Base-by-base conservation (phyloP, 1,140 invertebrate species). In the Drosophila varians region DNA sequence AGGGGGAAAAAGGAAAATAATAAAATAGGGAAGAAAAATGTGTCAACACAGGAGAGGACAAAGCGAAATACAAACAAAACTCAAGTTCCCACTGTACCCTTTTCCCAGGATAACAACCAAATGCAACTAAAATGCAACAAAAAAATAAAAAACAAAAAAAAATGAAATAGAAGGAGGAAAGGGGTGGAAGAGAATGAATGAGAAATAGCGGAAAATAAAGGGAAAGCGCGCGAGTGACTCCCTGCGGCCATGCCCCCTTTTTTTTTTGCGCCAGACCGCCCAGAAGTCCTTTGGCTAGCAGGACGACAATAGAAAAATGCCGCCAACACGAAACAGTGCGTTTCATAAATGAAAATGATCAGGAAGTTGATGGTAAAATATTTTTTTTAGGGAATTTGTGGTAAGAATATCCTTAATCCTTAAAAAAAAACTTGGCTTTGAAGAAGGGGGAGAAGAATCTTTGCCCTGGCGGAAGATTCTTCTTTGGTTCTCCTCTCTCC, bases 1-100 rank as follows among this genome's bases (percentile, higher is more conserved):
- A 36, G n/a, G 34, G n/a, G 14, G 12, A 40, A 16, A 16, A 40
- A 18, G 6, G 6, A 40, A 0, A 18, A 16, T 1, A 36, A 36
- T 9, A 40, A 19, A 46, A 18, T 25, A 40, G 19, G 42, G 31
- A 14, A 34, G 19, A 53, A 84, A 84, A 84, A 86, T 84, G 76
- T 84, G 80, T 80, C 80, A 84, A 73, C 80, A 86, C 40, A 58
- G 43, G n/a, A n/a, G n/a, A 76, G 36, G 68, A 84, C 80, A 84
- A 84, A 86, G 80, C 76, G 61, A 86, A 84, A 86, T 16, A 66
- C 76, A 84, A 86, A 84, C 80, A 74, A 65, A 64, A 72, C 80
- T 84, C 75, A 70, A 86, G 71, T 79, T 82, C 54, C 60, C 65
- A 71, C 40, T 60, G 43, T 36, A 46, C 43, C 45, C 14, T 40